Conservation (phyloP, 2,888 invertebrate genomes). For the Oxystoma pomonae region DNA sequence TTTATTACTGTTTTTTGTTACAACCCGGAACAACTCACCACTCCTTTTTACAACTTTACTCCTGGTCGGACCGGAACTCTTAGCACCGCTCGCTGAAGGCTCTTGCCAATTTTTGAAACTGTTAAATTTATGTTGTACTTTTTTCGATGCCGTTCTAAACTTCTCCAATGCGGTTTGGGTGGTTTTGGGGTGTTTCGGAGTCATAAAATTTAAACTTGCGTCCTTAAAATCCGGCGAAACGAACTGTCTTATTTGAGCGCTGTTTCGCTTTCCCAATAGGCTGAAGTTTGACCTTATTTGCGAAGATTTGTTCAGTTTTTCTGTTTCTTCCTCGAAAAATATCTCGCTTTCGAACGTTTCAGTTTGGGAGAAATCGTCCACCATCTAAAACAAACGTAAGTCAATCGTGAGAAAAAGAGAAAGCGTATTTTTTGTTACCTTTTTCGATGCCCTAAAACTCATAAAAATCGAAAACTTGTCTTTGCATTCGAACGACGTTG, state of each 20-base stretch:
- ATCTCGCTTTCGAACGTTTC: background rate
- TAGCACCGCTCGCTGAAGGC: too few species aligned
- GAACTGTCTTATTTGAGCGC: slow-evolving; percentile 32
- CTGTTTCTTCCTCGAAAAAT: background rate
- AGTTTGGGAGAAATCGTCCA: slow-evolving; percentile 15
- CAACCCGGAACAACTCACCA: too few species aligned
- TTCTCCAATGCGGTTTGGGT: background rate
- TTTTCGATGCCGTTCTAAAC: background rate
- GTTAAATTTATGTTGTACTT: background rate
- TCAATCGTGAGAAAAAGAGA: too few species aligned
- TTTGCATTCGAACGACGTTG: too few species aligned
- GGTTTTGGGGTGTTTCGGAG: background rate
- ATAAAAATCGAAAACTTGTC: too few species aligned
- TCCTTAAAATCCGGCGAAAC: slow-evolving; percentile 33
- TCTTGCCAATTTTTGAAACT: too few species aligned
- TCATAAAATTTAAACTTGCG: slow-evolving; percentile 2
- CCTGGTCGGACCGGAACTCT: too few species aligned
- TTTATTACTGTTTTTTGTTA: too few species aligned
- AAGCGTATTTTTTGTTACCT: too few species aligned
- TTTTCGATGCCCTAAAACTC: too few species aligned
- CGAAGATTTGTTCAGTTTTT: background rate
- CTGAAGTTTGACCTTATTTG: slow-evolving; percentile 15
- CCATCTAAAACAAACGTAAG: slow-evolving; percentile 18
- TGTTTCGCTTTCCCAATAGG: slow-evolving; percentile 22
- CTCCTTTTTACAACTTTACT: too few species aligned